Base-by-base conservation (phyloP, 2,888 invertebrate species). In the Nemotelus nigrinus region DNA sequence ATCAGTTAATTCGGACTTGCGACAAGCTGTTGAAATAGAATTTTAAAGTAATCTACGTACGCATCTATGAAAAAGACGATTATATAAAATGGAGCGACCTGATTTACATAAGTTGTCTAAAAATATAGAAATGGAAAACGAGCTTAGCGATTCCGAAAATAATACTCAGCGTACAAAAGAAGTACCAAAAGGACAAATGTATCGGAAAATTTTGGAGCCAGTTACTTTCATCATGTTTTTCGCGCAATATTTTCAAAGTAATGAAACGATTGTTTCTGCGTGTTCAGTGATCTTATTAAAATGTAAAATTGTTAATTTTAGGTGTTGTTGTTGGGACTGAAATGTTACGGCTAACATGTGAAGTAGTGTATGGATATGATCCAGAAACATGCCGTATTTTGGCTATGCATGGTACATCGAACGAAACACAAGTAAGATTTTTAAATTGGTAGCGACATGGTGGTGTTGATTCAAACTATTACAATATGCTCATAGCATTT, bases 301-400 rank as follows among this genome's bases (percentile, higher is more conserved):
- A 10, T 58, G 58, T 10, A 58, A 25, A 25, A 25, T 25, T 25
- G 7, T 25, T 5, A n/a, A 58, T 58, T 58, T n/a, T 25, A 58
- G 58, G 25, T 58, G 25, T 58, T 7, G 58, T n/a, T 5, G 7
- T 7, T 58, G 25, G 25, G 25, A 58, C n/a, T 58, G 58, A 58
- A 58, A n/a, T 58, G 7, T 25, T 58, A n/a, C 58, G 58, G 25
- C 25, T 58, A 7, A 58, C 58, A n/a, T 58, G 58, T 58, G 58
- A 58, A 25, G 25, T 58, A 58, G 58, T 58, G 8, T 58, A 10
- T 58, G 25, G 25, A n/a, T 58, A n/a, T 58, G 25, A n/a, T 58
- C n/a, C 10, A n/a, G 58, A 58, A 58, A 58, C 5, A 5, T 58
- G 58, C 25, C 7, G 10, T 5, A n/a, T 58, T 8, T 4, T 58